These are phyloP conservation scores for Crossaster papposus DNA, from an alignment of 53 echinoderm and acorn worm species.

Conservation along the genomic window DNA sequence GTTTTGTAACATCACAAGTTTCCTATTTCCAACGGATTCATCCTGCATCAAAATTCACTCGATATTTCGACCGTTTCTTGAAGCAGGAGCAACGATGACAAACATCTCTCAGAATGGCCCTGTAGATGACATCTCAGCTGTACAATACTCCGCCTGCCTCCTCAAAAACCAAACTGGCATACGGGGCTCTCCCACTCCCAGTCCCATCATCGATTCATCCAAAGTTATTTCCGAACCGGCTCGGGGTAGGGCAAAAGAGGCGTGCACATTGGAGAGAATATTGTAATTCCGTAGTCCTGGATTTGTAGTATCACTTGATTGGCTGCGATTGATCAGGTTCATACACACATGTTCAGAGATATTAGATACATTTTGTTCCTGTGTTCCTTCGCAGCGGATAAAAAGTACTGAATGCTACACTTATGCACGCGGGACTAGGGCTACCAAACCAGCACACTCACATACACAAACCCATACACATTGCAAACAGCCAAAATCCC, in stretches of 20 bases:
- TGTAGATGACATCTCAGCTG: conserved; percentile 26
- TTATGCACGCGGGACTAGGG: conserved; percentile 27
- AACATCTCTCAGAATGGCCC: not conserved
- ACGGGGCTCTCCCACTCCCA: not conserved
- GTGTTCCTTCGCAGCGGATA: conserved; percentile 35
- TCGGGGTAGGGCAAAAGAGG: not conserved
- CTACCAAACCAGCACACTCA: not conserved
- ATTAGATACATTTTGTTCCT: conserved; percentile 50
- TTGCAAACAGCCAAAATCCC: conserved; percentile 31
- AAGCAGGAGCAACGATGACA: not conserved
- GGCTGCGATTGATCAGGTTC: not conserved
- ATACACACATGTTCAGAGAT: conserved; percentile 39
- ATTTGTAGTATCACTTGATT: not conserved
- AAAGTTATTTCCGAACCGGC: conserved; percentile 48
- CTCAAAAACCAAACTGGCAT: not conserved
- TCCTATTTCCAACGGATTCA: not conserved
- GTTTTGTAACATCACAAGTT: not conserved
- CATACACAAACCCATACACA: conserved; percentile 12
- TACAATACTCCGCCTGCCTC: not conserved
- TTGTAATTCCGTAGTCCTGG: conserved; percentile 11
- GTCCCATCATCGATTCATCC: not conserved
- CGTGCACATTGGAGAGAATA: conserved; percentile 5
- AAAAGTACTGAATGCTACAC: conserved; percentile 41
- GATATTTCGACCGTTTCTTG: not conserved
- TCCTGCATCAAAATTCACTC: conserved; percentile 7